Conservation (phyloP, 2,113 vertebrate species). For the Aegypius monachus region DNA sequence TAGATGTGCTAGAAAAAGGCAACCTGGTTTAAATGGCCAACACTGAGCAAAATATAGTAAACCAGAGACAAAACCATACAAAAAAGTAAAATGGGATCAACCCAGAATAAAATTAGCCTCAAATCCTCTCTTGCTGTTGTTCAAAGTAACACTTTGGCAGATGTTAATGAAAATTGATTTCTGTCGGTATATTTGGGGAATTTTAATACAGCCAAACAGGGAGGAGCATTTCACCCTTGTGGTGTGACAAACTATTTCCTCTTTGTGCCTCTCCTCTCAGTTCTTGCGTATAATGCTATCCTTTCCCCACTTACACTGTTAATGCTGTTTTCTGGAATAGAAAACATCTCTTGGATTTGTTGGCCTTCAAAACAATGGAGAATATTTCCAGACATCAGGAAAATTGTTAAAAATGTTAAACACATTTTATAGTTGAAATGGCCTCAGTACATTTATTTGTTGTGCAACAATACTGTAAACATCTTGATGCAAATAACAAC, state of each 20-base stretch:
- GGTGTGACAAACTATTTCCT: not conserved
- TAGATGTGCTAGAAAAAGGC: not conserved
- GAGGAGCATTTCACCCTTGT: not conserved
- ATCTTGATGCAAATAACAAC: not conserved
- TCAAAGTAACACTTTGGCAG: not conserved
- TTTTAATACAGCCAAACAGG: not conserved
- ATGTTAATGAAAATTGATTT: not conserved
- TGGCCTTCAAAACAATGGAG: not conserved
- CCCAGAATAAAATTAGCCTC: not conserved
- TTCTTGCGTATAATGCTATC: not conserved
- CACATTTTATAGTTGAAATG: not conserved
- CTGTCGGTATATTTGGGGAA: fast-evolving
- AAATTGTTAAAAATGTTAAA: not conserved
- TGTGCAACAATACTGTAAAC: not conserved
- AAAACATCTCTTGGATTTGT: not conserved
- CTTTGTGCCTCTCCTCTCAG: not conserved
- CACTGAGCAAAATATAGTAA: not conserved
- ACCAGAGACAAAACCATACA: not conserved
- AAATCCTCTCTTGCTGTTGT: not conserved
- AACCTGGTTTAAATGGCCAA: not conserved
- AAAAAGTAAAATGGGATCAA: not conserved
- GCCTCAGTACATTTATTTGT: not conserved
- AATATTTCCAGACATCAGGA: not conserved
- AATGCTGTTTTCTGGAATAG: not conserved
- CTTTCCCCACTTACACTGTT: not conserved